Evolutionary conservation across 2,113 vertebrate genomes (phyloP), one percentile per base, ranked within the genome.

Genomic region (Colius striatus): DNA sequence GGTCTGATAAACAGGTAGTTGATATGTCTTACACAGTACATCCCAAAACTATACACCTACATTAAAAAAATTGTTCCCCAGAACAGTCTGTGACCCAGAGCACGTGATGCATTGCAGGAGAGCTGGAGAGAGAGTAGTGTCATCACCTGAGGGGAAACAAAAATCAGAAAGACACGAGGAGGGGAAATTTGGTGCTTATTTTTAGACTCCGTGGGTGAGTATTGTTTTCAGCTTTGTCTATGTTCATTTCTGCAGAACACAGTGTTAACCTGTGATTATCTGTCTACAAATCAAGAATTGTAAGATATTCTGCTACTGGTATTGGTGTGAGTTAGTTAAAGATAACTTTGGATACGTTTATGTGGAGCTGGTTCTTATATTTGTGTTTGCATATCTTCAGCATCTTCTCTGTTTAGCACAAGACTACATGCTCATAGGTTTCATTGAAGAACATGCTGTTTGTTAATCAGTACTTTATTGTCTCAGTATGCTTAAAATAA

Each of bases 171-270:
- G 96, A 83, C 94, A 80, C 36, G 36, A 92, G 94, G 97, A 96
- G 91, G 95, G 96, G 95, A 96, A 97, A 96, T 95, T 97, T 96
- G 22, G 36, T 89, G 67, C 89, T 90, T 97, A 96, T 97, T 97
- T 96, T 97, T 97, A 97, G 95, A 92, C 62, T 94, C 72, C 6
- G 95, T 96, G 95, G 96, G 97, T 93, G 94, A 93, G 89, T 94
- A 92, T 94, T 97, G 87, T 95, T 94, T 95, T 95, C 92, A 85
- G 84, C 89, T 85, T 92, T 88, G 60, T 92, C 80, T 94, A 15
- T 92, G 93, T 94, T 95, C 86, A 94, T 91, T 95, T 89, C 92
- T 95, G 73, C 83, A 89, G 94, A 96, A 97, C 81, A 76, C 16
- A 5, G 61, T 81, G 92, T 80, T 90, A 94, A 91, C 5, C 1